phyloP scores from a whole-genome alignment of 2,113 vertebrate genomes.

The western clawed frog (Xenopus tropicalis) region DNA sequence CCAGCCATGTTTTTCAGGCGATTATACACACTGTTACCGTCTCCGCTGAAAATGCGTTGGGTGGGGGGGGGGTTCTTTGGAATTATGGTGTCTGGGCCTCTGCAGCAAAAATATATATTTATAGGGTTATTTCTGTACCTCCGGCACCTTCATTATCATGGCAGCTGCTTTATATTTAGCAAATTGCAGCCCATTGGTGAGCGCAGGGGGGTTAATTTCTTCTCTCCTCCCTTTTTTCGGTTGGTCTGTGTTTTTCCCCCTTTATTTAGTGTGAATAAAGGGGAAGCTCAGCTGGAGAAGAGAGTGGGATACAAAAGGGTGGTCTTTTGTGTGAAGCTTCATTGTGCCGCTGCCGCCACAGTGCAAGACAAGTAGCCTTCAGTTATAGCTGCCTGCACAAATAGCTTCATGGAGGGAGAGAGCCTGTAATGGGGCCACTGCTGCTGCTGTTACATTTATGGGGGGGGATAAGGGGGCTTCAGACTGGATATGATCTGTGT shows the following conservation, averaged over 20 bases:
- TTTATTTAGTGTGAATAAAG: conserved; percentile 48
- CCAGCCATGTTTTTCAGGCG: conserved; percentile 74
- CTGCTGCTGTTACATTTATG: conserved; percentile 33
- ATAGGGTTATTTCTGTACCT: no score
- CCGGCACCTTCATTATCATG: no score
- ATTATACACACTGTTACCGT: conserved; percentile 55
- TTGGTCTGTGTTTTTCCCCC: conserved; percentile 40
- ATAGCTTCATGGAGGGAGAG: conserved; percentile 46
- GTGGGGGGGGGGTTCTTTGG: conserved; percentile 56
- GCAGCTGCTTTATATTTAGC: no score
- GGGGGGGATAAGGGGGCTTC: conserved; percentile 53
- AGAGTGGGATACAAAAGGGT: conserved; percentile 64
- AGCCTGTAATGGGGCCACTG: conserved; percentile 29
- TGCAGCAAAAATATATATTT: conserved; percentile 44
- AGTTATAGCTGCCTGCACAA: conserved; percentile 48
- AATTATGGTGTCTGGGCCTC: conserved; percentile 52
- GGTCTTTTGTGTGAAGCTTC: conserved; percentile 74
- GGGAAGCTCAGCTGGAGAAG: conserved; percentile 67
- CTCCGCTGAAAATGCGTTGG: conserved; percentile 57
- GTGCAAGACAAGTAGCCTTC: conserved; percentile 50
- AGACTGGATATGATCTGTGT: conserved; percentile 62
- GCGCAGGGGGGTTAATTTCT: conserved; percentile 48
- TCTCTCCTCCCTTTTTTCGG: background rate
- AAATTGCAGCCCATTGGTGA: no score
- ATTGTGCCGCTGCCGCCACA: conserved; percentile 48